phyloP scores from a whole-genome alignment of 2,888 invertebrate genomes.

The Gari tellinella region DNA sequence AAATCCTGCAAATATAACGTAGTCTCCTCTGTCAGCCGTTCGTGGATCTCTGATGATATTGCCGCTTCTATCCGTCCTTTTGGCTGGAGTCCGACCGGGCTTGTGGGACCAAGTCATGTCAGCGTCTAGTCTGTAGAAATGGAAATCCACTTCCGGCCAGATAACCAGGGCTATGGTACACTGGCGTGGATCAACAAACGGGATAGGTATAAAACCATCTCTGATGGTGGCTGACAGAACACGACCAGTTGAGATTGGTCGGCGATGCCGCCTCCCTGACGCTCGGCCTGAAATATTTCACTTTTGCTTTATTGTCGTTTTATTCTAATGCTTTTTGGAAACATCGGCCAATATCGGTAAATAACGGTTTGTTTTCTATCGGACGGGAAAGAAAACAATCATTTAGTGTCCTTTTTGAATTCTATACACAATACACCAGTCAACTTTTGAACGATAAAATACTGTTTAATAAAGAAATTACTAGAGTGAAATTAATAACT shows the following conservation, averaged over 20 bases:
- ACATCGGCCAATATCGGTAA: too few relatives aligned
- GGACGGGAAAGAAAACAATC: too few relatives aligned
- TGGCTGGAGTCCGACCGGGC: slow-evolving; percentile 44
- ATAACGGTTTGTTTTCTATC: too few relatives aligned
- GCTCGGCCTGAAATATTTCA: slow-evolving; percentile 56
- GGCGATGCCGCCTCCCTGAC: slow-evolving; percentile 15
- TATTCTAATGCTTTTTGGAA: too few relatives aligned
- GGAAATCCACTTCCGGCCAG: slow-evolving; percentile 54
- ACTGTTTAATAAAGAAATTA: too few relatives aligned
- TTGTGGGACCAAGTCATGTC: slow-evolving; percentile 53
- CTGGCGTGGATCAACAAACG: slow-evolving; percentile 20
- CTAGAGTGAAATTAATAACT: too few relatives aligned
- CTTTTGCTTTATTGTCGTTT: too few relatives aligned
- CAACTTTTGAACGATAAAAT: too few relatives aligned
- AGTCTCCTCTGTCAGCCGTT: slow-evolving; percentile 41
- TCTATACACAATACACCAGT: too few relatives aligned
- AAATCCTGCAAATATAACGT: slow-evolving; percentile 43
- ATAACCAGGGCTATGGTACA: slow-evolving; percentile 48
- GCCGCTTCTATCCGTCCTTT: slow-evolving; percentile 44
- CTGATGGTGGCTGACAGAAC: slow-evolving; percentile 33
- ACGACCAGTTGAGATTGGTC: slow-evolving; percentile 9
- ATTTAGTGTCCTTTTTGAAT: too few relatives aligned
- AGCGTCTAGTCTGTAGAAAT: slow-evolving; percentile 54
- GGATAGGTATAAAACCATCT: slow-evolving; percentile 42
- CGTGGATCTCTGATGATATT: slow-evolving; percentile 44